Conservation (phyloP, 2,113 vertebrate species). For the Rhagologus leucostigma region DNA sequence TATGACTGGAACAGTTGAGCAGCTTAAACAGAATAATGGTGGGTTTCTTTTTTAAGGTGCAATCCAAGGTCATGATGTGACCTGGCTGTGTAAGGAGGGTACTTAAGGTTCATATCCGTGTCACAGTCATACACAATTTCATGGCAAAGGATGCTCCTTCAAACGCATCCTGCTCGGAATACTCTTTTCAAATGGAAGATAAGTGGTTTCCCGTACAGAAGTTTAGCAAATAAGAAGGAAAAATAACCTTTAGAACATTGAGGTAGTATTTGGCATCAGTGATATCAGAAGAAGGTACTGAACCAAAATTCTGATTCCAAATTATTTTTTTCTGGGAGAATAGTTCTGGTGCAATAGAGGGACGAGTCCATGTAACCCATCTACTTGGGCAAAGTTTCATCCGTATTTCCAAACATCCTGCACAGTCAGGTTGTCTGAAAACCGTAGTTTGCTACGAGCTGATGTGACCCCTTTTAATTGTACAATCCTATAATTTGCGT, state of each 20-base stretch:
- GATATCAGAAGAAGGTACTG: neutral
- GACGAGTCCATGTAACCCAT: neutral
- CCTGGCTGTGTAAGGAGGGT: neutral
- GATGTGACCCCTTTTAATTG: neutral
- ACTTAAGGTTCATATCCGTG: neutral
- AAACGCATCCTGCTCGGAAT: neutral
- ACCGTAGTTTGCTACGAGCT: neutral
- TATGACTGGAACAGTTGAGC: neutral
- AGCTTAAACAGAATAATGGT: neutral
- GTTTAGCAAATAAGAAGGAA: neutral
- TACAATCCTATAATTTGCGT: neutral
- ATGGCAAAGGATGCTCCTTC: neutral
- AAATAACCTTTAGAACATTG: neutral
- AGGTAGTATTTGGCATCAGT: neutral
- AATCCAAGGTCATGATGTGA: neutral
- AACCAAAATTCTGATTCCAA: neutral
- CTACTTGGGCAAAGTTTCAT: neutral
- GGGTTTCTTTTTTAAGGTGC: neutral
- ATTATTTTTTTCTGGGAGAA: neutral
- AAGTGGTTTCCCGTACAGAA: neutral
- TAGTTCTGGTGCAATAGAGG: neutral
- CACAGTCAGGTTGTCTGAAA: neutral
- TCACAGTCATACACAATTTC: rapidly evolving
- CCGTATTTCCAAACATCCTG: neutral
- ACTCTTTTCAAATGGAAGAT: neutral